Evolutionary conservation across 2,797 vertebrate genomes (phyloP).

Genomic region (Phyllotis vaccarum): DNA sequence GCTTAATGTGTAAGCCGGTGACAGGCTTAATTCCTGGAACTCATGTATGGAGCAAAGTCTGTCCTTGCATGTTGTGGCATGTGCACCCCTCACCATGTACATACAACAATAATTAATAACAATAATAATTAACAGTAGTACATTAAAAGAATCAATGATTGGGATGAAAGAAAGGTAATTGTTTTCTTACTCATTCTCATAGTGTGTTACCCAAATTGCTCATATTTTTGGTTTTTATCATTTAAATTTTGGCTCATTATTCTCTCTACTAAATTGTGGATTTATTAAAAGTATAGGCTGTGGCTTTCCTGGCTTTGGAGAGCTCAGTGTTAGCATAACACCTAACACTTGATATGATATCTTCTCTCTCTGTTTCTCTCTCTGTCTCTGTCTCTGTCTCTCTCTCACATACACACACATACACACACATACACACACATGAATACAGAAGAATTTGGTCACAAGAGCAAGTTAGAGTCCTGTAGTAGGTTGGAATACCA

Average conservation of each 20-base stretch:
- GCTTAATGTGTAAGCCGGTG: not conserved
- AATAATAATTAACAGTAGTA: not conserved
- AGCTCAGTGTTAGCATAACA: not conserved
- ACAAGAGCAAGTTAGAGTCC: not conserved
- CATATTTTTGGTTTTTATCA: not conserved
- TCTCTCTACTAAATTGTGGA: constrained; percentile 28
- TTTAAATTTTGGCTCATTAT: constrained; percentile 46
- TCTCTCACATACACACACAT: not conserved
- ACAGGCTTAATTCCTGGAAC: not conserved
- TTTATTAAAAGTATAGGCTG: not conserved
- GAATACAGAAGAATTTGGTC: constrained; percentile 5
- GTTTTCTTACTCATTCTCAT: not conserved
- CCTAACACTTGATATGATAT: not conserved
- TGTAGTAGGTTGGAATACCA: not conserved
- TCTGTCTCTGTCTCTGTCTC: not conserved
- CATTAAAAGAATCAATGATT: not conserved
- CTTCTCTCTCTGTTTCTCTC: not conserved
- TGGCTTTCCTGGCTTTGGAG: constrained; percentile 17
- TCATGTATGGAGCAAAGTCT: not conserved
- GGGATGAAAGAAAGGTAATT: not conserved
- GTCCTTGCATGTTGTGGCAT: not conserved
- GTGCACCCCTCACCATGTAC: not conserved
- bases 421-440: not conserved
- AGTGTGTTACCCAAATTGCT: not conserved
- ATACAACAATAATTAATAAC: too few relatives aligned